Evolutionary conservation across 2,888 invertebrate species (phyloP).

Genomic region (Andrena camellia): DNA sequence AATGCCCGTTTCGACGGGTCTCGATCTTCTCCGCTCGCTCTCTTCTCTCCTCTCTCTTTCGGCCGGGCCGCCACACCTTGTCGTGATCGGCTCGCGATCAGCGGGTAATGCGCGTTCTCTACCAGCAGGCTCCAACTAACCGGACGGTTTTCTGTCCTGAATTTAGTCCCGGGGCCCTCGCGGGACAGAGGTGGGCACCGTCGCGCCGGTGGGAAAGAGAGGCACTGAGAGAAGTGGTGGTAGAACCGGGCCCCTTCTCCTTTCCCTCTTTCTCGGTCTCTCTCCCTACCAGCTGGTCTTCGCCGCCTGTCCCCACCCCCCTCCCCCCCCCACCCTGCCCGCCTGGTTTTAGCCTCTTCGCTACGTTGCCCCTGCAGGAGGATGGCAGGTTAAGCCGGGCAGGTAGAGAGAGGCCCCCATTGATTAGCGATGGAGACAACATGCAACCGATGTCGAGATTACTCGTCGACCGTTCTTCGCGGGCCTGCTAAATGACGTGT

Average conservation of each 20-base stretch:
- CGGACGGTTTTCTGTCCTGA: constrained; percentile 79
- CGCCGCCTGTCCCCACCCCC: constrained; percentile 14
- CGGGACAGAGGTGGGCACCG: constrained; percentile 1
- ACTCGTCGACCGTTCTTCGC: constrained; percentile 29
- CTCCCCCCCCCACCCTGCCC: constrained; percentile 24
- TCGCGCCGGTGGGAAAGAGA: constrained; percentile 12
- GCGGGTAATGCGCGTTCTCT: constrained; percentile 70
- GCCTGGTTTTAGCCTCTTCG: constrained; percentile 47
- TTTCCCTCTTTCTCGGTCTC: constrained; percentile 33
- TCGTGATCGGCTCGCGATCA: constrained; percentile 74
- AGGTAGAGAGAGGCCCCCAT: constrained; percentile 61
- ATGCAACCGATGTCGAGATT: constrained; percentile 34
- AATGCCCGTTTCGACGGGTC: constrained; percentile 63
- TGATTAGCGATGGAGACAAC: constrained; percentile 58
- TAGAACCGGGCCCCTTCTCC: constrained; percentile 51
- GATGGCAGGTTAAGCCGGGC: constrained; percentile 66
- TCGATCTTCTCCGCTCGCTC: constrained; percentile 48
- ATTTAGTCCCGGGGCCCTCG: constrained; percentile 71
- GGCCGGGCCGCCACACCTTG: constrained; percentile 78
- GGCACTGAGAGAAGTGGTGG: constrained; percentile 23
- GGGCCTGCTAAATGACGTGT: constrained; percentile 19
- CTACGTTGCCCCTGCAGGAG: constrained; percentile 51
- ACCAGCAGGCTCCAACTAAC: constrained; percentile 63
- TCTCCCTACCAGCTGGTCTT: constrained; percentile 41
- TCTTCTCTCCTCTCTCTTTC: constrained; percentile 55